Conservation (phyloP, 2,797 vertebrate species). For the Nothura maculosa region DNA sequence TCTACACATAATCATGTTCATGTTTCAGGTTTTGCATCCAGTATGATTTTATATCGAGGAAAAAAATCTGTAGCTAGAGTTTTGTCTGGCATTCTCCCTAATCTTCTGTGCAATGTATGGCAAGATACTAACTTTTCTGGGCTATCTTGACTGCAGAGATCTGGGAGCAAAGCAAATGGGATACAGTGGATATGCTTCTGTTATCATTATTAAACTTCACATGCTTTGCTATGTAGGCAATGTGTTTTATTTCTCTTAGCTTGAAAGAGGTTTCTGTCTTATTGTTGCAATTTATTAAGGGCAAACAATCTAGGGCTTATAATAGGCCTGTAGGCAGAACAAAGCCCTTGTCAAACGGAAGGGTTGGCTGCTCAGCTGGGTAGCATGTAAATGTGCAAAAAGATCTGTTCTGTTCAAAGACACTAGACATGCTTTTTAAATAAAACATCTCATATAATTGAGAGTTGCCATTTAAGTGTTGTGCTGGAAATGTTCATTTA, state of each 20-base stretch:
- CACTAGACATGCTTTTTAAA: conserved; percentile 74
- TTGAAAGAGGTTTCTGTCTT: conserved; percentile 76
- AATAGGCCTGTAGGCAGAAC: conserved; percentile 76
- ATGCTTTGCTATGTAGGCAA: conserved; percentile 54
- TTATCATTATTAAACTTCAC: conserved; percentile 55
- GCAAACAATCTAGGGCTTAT: conserved; percentile 69
- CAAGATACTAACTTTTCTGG: conserved; percentile 41
- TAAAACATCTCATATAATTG: conserved; percentile 71
- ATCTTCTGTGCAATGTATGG: conserved; percentile 28
- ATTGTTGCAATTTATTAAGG: conserved; percentile 76
- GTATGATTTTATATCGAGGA: background rate
- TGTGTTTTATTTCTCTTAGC: conserved; percentile 53
- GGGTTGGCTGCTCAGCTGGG: conserved; percentile 72
- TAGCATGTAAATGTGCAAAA: conserved; percentile 75
- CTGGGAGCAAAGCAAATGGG: conserved; percentile 52
- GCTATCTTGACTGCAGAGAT: conserved; percentile 42
- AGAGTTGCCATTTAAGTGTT: conserved; percentile 70
- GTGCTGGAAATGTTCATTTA: conserved; percentile 47
- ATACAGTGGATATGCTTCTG: conserved; percentile 62
- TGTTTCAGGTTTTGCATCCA: background rate
- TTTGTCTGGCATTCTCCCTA: conserved; percentile 28
- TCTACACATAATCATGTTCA: background rate
- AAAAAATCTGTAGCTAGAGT: background rate
- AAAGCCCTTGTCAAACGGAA: conserved; percentile 77
- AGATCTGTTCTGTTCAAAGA: conserved; percentile 60